A percentile compares a stretch with the other conserved stretches of the same genome.
Conservation (phyloP, 2,888 invertebrate genomes). For the Aphrophora alni region DNA sequence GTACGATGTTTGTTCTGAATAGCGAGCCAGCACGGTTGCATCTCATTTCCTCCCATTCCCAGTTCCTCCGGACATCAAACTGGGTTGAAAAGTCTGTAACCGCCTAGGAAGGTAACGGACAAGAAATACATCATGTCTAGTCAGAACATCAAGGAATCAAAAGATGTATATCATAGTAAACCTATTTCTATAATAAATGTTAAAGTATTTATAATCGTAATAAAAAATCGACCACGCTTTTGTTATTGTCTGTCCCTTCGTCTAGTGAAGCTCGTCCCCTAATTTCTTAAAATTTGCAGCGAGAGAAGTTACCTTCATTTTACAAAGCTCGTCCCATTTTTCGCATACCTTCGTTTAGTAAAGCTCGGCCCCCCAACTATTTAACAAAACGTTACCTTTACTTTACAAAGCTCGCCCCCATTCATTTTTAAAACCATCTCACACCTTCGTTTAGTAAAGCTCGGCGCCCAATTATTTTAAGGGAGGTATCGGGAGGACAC, state of each 20-base stretch:
- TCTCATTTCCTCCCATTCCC: background rate
- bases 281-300: too few relatives aligned
- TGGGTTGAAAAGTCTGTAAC: slow-evolving; percentile 7
- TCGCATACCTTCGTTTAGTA: too few relatives aligned
- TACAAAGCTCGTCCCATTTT: too few relatives aligned
- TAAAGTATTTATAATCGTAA: too few relatives aligned
- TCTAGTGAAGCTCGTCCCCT: too few relatives aligned
- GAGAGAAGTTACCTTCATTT: too few relatives aligned
- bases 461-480: too few relatives aligned
- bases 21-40: background rate
- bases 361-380: too few relatives aligned
- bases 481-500: too few relatives aligned
- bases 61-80: background rate
- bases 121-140: slow-evolving; percentile 7
- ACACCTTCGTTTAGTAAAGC: too few relatives aligned
- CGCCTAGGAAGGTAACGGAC: slow-evolving; percentile 10
- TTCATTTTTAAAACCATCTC: too few relatives aligned
- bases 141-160: slow-evolving; percentile 7
- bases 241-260: slow-evolving; percentile 9
- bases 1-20: slow-evolving; percentile 9
- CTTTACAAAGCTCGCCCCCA: too few relatives aligned
- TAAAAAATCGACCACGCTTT: background rate
- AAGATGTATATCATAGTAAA: background rate
- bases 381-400: background rate
- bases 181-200: background rate